Base-by-base conservation (phyloP, 2,797 vertebrate species). In the Lagocephalus sceleratus region DNA sequence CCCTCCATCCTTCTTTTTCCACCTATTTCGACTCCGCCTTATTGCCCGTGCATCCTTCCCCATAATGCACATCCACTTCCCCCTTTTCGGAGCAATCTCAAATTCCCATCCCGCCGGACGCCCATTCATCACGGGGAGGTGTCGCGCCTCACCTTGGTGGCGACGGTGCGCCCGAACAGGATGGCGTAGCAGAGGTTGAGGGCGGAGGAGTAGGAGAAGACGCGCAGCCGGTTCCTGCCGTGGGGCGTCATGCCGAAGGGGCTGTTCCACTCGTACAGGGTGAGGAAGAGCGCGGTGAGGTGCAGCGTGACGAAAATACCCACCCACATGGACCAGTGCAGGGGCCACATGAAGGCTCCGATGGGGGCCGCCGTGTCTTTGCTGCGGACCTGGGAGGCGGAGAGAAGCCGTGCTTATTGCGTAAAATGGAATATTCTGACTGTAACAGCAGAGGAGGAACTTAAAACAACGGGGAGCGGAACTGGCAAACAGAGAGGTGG, bases 281-380 rank as follows among this genome's bases (percentile, higher is more conserved):
- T 98, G 80, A 99, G 95, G 88, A 98, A 97, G 75, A 98, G 92
- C 0, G 95, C 95, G 0, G 92, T 97, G 76, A 94, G 88, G 66
- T 99, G 96, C 73, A 99, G 90, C 0, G 95, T 93, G 12, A 95
- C 90, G 0, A 97, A 98, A 63, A 98, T 89, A 8, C 95, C 96
- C 83, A 98, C 90, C 96, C 96, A 98, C 95, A 95, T 96, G 76
- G 94, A 93, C 96, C 96, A 99, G 84, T 98, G 96, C 57, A 99
- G 86, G 0, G 95, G 96, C 96, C 94, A 96, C 94, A 94, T 95
- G 85, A 98, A 98, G 59, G 96, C 96, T 0, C 96, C 93, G 0
- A 97, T 93, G 42, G 95, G 94, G 0, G 94, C 94, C 0, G 94
- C 95, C 0, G 94, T 93, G 86, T 98, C 96, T 25, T 84, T 88